Base-by-base conservation (phyloP, 2,888 invertebrate genomes). In the Ischnura elegans region DNA sequence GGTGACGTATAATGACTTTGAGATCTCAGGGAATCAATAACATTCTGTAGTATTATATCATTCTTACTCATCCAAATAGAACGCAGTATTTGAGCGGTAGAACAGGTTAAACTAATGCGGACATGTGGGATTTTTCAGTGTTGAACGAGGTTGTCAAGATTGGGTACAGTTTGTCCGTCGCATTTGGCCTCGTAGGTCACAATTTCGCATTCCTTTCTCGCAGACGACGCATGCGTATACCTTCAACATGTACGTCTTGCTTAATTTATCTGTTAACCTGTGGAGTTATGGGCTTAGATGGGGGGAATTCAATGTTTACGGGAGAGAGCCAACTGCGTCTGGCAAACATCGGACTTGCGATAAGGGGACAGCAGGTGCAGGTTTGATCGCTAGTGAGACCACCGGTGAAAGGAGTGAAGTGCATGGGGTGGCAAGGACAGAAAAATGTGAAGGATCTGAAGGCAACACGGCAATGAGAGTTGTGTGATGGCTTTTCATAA, bases 191-290 rank as follows among this genome's bases (percentile, higher is more conserved):
- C 45, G 86, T 46, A 46, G 45, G 86, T 86, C 86, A 86, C 45
- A 45, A 86, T 86, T 46, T 16, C 45, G 46, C n/a, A 46, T 86
- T 45, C 25, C 86, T 6, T 46, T 46, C 86, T 51, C 51, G 2
- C 45, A 45, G 45, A 86, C 43, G 45, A 86, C 86, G 45, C 51
- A 51, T 51, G 19, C n/a, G 45, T 86, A 45, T n/a, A 46, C 25
- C 25, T 46, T 25, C 43, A 16, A 86, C 85, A 19, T 46, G 86
- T 46, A 86, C 36, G 46, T 45, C 86, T 25, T 86, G 86, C 86
- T 45, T 86, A 25, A 86, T 86, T 86, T 86, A 86, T 86, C 43
- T n/a, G 86, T 86, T 86, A 86, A 86, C 86, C 86, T 86, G 86
- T 86, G 86, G 86, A 86, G 86, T 86, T 86, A 86, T 86, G 21